Base-by-base conservation (phyloP, 2,888 invertebrate species). In the Athetis lepigone region DNA sequence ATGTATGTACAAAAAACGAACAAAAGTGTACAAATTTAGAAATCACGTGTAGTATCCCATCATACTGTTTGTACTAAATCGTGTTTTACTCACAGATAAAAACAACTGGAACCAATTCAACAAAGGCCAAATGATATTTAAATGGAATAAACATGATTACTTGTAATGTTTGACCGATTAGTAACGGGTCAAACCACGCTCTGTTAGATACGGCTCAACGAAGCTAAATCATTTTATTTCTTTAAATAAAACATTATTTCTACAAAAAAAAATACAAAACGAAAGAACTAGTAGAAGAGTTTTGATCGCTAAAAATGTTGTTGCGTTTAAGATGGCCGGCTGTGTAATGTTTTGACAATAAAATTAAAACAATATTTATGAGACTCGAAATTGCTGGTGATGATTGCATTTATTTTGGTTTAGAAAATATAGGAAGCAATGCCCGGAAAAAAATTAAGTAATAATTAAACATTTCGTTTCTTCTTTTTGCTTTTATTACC, bases 131-230 rank as follows among this genome's bases (percentile, higher is more conserved):
- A 25, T 39, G 46, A 66, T 54, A 61, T 72, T 33, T 42, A 54
- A 66, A 72, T 73, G 9, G 37, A 45, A 33, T 39, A n/a, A 47
- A 51, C 16, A 42, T 36, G 19, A 37, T 33, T 40, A 59, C 18
- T 27, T 37, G 29, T 25, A 55, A 56, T 40, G 36, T 52, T 54
- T 71, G 71, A 61, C 78, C 78, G 75, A 80, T 78, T 77, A 52
- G 51, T 55, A 33, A 64, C 51, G 78, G 71, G 57, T 69, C 29
- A 61, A 36, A 51, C 23, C 64, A 75, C 63, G 79, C 67, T 72
- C 64, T 60, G 58, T 6, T 72, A 51, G 42, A 39, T 54, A 65
- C 37, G 19, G 11, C 8, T 25, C 11, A 11, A 4, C 36, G 4
- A 37, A 46, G 25, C 21, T 16, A 18, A 52, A 45, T 13, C 3